A percentile compares a stretch with the other conserved stretches of the same genome.
These are phyloP conservation scores for Sepiola atlantica DNA, from an alignment of 2,888 invertebrate genomes.

Conservation along the genomic window DNA sequence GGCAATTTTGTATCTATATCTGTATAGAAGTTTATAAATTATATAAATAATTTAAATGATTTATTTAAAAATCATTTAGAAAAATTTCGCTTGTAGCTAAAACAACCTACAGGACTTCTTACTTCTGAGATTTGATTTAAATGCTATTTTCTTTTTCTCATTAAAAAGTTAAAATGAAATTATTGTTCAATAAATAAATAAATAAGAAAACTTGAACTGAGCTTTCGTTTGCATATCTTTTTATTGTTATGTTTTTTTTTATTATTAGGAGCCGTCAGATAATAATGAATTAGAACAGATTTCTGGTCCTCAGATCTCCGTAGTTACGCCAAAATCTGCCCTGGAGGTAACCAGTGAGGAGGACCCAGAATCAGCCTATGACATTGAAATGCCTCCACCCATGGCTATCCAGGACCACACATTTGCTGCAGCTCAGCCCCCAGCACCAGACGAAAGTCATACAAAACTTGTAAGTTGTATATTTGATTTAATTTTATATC, in stretches of 20 bases:
- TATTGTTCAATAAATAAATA: neutral
- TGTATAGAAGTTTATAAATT: no score
- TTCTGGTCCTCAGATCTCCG: slow-evolving; percentile 51
- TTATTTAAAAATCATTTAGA: no score
- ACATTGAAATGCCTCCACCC: slow-evolving; percentile 92
- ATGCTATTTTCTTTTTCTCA: no score
- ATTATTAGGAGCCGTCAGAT: slow-evolving; percentile 52
- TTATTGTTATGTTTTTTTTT: neutral
- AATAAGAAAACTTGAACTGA: neutral
- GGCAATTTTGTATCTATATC: no score
- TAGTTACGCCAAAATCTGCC: slow-evolving; percentile 52
- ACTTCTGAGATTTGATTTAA: no score
- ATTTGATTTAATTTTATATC: neutral
- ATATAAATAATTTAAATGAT: no score
- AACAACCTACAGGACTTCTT: no score
- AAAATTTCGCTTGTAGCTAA: no score
- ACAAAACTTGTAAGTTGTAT: slow-evolving; percentile 55
- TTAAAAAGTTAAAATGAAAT: neutral
- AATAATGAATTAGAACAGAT: slow-evolving; percentile 50
- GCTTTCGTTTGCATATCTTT: neutral
- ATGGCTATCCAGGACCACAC: slow-evolving; percentile 81
- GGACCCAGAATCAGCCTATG: slow-evolving; percentile 68
- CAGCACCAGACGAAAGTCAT: slow-evolving; percentile 56
- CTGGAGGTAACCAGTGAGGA: slow-evolving; percentile 63
- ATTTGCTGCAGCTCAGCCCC: slow-evolving; percentile 56